Percentiles rank a stretch among this genome's conserved stretches.
Conservation (phyloP, 2,113 vertebrate species). For the Ictalurus punctatus region DNA sequence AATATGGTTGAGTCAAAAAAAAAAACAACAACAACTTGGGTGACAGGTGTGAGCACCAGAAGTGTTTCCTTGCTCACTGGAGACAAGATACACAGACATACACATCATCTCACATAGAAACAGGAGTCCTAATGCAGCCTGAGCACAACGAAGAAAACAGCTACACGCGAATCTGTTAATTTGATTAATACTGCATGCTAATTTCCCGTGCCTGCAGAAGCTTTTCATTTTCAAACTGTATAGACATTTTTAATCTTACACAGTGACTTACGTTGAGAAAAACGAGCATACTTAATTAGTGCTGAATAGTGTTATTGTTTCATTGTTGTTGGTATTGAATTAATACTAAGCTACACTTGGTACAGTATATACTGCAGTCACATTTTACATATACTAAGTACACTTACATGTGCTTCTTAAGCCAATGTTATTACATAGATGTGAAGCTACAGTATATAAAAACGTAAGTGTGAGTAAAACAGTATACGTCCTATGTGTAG, state of each 20-base stretch:
- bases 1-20: background rate
- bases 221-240: background rate
- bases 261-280: background rate
- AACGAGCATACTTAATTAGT: background rate
- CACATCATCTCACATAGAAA: background rate
- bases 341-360: background rate
- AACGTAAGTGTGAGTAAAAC: background rate
- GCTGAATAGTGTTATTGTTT: background rate
- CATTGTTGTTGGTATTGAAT: background rate
- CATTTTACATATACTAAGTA: background rate
- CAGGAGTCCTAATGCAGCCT: background rate
- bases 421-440: background rate
- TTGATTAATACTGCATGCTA: background rate
- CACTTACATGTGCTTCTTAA: background rate
- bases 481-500: background rate
- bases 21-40: background rate
- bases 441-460: background rate
- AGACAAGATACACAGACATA: constrained; percentile 16
- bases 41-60: constrained; percentile 9
- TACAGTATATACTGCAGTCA: background rate
- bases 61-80: background rate
- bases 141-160: background rate
- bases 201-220: background rate
- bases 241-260: background rate
- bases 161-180: background rate